phyloP scores from a whole-genome alignment of 2,113 vertebrate species.

The Cariama cristata region DNA sequence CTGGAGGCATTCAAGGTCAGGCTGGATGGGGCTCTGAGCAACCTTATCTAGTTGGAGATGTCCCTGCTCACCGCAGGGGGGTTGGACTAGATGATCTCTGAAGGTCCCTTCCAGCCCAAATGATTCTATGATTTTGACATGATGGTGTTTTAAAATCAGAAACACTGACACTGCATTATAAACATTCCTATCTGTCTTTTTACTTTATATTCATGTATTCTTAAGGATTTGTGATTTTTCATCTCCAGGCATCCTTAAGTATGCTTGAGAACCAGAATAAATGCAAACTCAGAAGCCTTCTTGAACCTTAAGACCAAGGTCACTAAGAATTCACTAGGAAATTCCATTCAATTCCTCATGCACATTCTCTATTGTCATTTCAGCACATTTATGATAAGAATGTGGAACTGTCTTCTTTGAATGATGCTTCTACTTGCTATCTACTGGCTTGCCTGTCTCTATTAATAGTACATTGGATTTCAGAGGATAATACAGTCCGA shows the following conservation, averaged over 20 bases:
- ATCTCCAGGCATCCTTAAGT: slow-evolving; percentile 29
- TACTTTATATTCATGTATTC: slow-evolving; percentile 21
- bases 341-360: slow-evolving; percentile 48
- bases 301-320: slow-evolving; percentile 56
- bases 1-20: too few relatives aligned
- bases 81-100: too few relatives aligned
- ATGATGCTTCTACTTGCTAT: not conserved
- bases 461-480: slow-evolving; percentile 20
- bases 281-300: not conserved
- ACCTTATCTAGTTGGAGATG: too few relatives aligned
- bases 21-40: too few relatives aligned
- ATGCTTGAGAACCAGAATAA: slow-evolving; percentile 38
- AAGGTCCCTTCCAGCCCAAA: too few relatives aligned
- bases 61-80: too few relatives aligned
- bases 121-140: not conserved
- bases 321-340: slow-evolving; percentile 20
- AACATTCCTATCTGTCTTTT: slow-evolving; percentile 1
- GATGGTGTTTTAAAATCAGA: slow-evolving; percentile 44
- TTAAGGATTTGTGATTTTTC: slow-evolving; percentile 31
- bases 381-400: slow-evolving; percentile 42
- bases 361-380: slow-evolving; percentile 30
- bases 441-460: not conserved
- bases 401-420: not conserved
- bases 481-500: slow-evolving; percentile 6
- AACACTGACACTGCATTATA: slow-evolving; percentile 39